Percentiles rank a stretch among this genome's conserved stretches.
Conservation (phyloP, 2,113 vertebrate genomes). For the Vireo altiloquus region DNA sequence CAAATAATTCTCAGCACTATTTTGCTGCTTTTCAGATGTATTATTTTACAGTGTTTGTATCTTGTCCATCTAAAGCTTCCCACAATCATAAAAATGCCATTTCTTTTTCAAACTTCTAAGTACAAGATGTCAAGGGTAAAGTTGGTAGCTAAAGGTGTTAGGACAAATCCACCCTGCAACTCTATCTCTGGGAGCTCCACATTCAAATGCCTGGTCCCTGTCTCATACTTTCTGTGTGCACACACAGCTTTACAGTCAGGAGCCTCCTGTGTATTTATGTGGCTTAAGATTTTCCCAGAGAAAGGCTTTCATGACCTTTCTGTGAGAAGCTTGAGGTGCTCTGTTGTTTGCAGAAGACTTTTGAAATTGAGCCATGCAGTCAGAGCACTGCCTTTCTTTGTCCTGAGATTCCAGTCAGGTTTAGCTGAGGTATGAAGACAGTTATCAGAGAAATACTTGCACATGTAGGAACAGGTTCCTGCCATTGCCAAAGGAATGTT, state of each 20-base stretch:
- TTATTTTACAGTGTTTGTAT: not conserved
- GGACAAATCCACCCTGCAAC: not conserved
- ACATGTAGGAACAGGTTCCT: not conserved
- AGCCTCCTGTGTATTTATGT: not conserved
- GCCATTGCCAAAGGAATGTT: not conserved
- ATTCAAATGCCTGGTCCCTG: not conserved
- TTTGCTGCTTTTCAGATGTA: not conserved
- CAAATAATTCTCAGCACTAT: not conserved
- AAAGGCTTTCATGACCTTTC: slow-evolving; percentile 35
- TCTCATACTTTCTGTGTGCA: not conserved
- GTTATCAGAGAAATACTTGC: not conserved
- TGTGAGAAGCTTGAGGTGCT: not conserved
- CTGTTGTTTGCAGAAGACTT: slow-evolving; percentile 33
- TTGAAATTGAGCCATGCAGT: not conserved
- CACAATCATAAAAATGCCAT: not conserved
- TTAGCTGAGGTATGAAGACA: not conserved
- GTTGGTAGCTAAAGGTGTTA: not conserved
- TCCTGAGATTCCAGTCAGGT: not conserved
- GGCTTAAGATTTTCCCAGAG: not conserved
- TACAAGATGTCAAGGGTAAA: not conserved
- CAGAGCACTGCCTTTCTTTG: not conserved
- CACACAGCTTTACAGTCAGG: not conserved
- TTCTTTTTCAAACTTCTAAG: not conserved
- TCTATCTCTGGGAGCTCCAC: not conserved
- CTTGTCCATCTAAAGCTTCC: not conserved